These are phyloP conservation scores for Lamellibrachia luymesi DNA, from an alignment of 1,140 invertebrate species.

Conservation along the genomic window DNA sequence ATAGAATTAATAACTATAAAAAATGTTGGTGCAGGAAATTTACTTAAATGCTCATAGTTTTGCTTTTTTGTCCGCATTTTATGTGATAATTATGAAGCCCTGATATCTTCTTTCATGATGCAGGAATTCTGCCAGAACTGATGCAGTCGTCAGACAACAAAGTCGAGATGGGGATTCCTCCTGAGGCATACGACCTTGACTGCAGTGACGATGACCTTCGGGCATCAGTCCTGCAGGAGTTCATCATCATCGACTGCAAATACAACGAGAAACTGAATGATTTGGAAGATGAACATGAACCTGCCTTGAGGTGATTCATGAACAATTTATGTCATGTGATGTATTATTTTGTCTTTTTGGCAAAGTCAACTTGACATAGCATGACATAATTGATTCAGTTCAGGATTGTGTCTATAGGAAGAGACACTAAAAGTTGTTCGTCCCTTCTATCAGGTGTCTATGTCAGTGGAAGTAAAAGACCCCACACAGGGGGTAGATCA, in stretches of 20 bases:
- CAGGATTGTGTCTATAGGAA: not conserved
- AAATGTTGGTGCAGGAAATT: no score
- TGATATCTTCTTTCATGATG: slow-evolving; percentile 9
- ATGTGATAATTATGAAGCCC: not conserved
- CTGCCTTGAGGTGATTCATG: slow-evolving; percentile 14
- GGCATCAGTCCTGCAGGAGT: slow-evolving; percentile 49
- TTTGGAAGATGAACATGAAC: slow-evolving; percentile 38
- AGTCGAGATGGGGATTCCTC: slow-evolving; percentile 48
- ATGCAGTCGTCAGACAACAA: slow-evolving; percentile 21
- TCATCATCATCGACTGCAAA: slow-evolving; percentile 50
- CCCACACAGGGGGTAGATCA: no score
- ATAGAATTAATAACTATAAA: no score
- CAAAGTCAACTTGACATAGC: not conserved
- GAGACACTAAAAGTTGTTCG: no score
- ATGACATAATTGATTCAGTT: no score
- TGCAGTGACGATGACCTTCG: slow-evolving; percentile 49
- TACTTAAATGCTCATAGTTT: no score
- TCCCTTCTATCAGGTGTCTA: no score
- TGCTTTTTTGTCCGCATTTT: no score
- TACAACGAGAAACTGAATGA: slow-evolving; percentile 43
- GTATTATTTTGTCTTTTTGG: not conserved
- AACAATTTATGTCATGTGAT: not conserved
- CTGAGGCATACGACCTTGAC: slow-evolving; percentile 51
- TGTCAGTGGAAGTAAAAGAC: no score
- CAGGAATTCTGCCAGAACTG: slow-evolving; percentile 1